Evolutionary conservation across 2,888 invertebrate species (phyloP), one percentile per base, ranked within the genome.

Genomic region (Steinernema hermaphroditum): DNA sequence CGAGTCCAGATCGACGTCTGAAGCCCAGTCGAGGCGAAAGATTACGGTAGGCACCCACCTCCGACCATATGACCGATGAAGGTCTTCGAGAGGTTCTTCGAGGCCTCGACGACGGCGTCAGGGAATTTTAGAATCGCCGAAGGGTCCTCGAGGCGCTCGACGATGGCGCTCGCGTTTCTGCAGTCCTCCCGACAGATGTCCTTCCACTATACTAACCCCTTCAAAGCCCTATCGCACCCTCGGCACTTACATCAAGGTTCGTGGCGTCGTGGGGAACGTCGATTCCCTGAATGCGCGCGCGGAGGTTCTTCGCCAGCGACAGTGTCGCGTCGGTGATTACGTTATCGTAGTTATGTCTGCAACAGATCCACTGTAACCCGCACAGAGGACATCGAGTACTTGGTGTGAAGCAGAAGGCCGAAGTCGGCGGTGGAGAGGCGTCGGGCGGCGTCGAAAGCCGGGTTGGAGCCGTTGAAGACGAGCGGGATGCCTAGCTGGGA

Each of bases 381-480:
- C n/a, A n/a, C n/a, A n/a, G n/a, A n/a, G n/a, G n/a, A n/a, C n/a
- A n/a, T n/a, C n/a, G n/a, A n/a, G 22, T n/a, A 76, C 77, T 44
- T 78, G 4, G 72, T 78, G 19, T 78, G 62, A 19, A 78, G 22
- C 4, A 79, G 50, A 16, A 80, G 54, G 24, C 72, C 72, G 69
- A 80, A 79, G 27, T 79, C 79, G 41, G 76, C 69, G 32, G 69
- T 72, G 12, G 80, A 72, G 22, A 71, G 70, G 37, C 74, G 68
- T 37, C 71, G 54, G 6, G 72, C 22, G n/a, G 76, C 75, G 74
- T 82, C 79, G 73, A 81, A 85, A 8, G 77, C 76, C 16, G 84
- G 82, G 77, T 83, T 85, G 9, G 80, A 73, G 34, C 71, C 77
- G 74, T 84, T 84, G 75, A 84, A 84, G 37, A 74, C 70, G 29